A percentile compares a stretch with the other conserved stretches of the same genome.
phyloP scores from a whole-genome alignment of 2,888 invertebrate genomes.

The Pinctada fucata region DNA sequence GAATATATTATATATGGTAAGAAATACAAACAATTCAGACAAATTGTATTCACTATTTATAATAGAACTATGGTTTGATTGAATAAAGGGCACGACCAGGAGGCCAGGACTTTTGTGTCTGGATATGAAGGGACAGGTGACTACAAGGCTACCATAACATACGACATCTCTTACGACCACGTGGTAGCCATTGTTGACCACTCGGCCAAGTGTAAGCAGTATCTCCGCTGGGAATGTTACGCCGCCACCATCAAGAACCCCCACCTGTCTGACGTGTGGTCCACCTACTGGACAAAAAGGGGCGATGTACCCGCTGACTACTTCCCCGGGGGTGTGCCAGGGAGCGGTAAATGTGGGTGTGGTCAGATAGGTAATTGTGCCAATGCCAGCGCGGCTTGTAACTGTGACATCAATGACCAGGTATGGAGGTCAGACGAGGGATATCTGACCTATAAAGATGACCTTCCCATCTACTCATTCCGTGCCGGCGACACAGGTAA shows the following conservation, averaged over 20 bases:
- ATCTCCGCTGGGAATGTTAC: conserved; percentile 70
- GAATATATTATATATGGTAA: too few species aligned
- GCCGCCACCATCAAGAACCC: conserved; percentile 69
- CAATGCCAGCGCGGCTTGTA: conserved; percentile 57
- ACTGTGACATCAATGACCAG: conserved; percentile 72
- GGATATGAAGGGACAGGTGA: conserved; percentile 70
- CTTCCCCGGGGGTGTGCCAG: conserved; percentile 67
- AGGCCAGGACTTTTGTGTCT: conserved; percentile 55
- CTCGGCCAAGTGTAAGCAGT: conserved; percentile 68
- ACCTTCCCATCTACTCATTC: conserved; percentile 69
- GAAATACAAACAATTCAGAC: too few species aligned
- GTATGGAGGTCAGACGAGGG: conserved; percentile 69
- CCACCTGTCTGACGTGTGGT: conserved; percentile 52
- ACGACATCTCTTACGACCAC: conserved; percentile 50
- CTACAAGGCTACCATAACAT: conserved; percentile 53
- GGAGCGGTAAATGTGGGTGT: conserved; percentile 67
- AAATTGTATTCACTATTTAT: too few species aligned
- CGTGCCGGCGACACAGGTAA: conserved; percentile 74
- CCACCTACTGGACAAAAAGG: conserved; percentile 67
- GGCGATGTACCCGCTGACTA: conserved; percentile 57
- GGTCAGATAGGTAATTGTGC: conserved; percentile 64
- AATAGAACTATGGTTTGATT: too few species aligned
- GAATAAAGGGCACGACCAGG: conserved; percentile 52
- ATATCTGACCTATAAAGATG: conserved; percentile 63
- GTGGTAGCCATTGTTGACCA: conserved; percentile 64